phyloP scores from a whole-genome alignment of 2,888 invertebrate species.

The Watsonalla binaria region DNA sequence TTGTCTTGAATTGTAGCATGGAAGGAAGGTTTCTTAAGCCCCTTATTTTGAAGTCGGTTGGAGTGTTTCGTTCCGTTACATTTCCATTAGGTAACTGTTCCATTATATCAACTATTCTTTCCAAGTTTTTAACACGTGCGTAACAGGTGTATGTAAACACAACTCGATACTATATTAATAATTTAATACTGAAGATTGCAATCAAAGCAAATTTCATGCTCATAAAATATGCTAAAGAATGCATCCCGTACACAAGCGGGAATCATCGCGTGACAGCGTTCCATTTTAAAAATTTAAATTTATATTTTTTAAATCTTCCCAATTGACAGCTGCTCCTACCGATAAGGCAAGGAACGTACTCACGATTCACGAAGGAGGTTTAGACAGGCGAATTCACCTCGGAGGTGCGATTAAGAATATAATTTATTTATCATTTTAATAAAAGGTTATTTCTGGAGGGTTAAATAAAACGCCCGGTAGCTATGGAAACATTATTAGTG shows the following conservation, averaged over 20 bases:
- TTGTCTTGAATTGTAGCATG: too few species aligned
- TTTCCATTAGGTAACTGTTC: too few species aligned
- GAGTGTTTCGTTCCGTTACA: too few species aligned
- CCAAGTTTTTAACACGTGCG: too few species aligned
- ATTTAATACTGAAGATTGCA: not conserved
- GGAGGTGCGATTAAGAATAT: conserved; percentile 5
- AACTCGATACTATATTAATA: not conserved
- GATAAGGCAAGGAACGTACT: not conserved
- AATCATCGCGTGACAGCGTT: conserved; percentile 37
- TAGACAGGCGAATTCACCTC: conserved; percentile 3
- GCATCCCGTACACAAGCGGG: not conserved
- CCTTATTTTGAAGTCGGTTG: too few species aligned
- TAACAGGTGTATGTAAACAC: not conserved
- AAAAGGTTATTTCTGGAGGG: not conserved
- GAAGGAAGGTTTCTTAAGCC: too few species aligned
- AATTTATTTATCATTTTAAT: not conserved
- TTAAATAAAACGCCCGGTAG: conserved; percentile 1
- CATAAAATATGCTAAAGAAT: not conserved
- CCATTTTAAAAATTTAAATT: conserved; percentile 49
- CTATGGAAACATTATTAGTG: not conserved
- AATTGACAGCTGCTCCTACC: conserved; percentile 51
- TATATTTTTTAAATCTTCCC: conserved; percentile 42
- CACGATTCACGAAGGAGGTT: not conserved
- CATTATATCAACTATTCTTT: too few species aligned
- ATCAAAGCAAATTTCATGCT: not conserved